phyloP scores from a whole-genome alignment of 2,888 invertebrate species.

The Plusia festucae region DNA sequence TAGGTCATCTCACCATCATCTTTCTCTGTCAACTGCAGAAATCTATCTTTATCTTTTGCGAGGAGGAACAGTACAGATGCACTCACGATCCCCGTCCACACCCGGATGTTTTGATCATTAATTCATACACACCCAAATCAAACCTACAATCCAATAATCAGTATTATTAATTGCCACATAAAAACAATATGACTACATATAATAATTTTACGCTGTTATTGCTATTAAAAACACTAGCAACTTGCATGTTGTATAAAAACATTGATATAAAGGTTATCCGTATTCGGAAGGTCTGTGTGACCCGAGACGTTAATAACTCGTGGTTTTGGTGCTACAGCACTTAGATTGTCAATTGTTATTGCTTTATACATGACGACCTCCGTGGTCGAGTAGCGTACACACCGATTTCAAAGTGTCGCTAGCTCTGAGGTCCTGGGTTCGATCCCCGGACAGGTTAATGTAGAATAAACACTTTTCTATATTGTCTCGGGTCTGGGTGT shows the following conservation, averaged over 20 bases:
- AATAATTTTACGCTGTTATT: background rate
- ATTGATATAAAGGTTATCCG: conserved; percentile 60
- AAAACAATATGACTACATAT: background rate
- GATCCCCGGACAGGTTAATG: too few relatives aligned
- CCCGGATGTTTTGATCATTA: background rate
- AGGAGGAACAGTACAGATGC: too few relatives aligned
- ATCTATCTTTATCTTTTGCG: too few relatives aligned
- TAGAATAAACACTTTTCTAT: too few relatives aligned
- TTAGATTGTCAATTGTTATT: conserved; percentile 5
- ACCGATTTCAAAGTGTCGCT: too few relatives aligned
- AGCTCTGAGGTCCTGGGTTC: too few relatives aligned
- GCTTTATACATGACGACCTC: too few relatives aligned
- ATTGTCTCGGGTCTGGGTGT: too few relatives aligned
- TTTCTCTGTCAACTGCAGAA: too few relatives aligned
- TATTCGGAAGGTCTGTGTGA: conserved; percentile 69
- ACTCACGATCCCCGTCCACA: background rate
- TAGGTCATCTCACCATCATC: too few relatives aligned
- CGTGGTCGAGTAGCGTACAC: too few relatives aligned
- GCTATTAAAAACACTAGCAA: conserved; percentile 2
- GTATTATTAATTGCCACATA: background rate
- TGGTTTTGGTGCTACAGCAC: conserved; percentile 11
- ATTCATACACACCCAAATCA: background rate
- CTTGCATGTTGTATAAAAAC: conserved; percentile 11
- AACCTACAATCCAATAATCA: background rate
- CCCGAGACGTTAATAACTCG: conserved; percentile 50